Evolutionary conservation across 1,140 invertebrate species (phyloP), one percentile per base, ranked within the genome.

Genomic region (Oscheius sp.): DNA sequence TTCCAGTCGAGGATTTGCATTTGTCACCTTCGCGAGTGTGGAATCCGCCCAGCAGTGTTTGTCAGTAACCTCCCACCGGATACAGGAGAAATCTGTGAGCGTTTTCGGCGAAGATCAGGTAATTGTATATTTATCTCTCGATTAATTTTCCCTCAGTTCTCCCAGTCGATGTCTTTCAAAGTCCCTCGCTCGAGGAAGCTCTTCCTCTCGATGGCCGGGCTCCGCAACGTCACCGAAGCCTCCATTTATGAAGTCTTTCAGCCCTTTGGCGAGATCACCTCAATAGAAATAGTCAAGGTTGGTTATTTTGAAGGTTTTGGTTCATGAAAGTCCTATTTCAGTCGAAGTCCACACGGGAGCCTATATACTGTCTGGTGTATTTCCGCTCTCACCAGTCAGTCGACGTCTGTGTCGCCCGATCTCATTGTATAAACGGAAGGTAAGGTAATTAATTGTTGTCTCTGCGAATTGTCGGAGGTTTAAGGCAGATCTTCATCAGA

Each of bases 251-350:
- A 36, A 3, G 20, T 35, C 34, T 72, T 72, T 36, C 31, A 20
- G 3, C 35, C 72, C 7, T 72, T 46, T 72, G 64, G 69, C 3
- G 35, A 71, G n/a, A 31, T 72, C 15, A 3, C 36, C 23, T 36
- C 32, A 35, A 38, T 65, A 4, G 63, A 62, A 62, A 29, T 62
- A 31, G 28, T 31, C 28, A 7, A 23, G 7, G 49, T 55, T 13
- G 7, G 49, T 55, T 55, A 42, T 42, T 42, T 42, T 42, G 38
- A 7, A n/a, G n/a, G 7, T n/a, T 42, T n/a, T n/a, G 38, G 38
- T n/a, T 42, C 7, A 10, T 42, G 7, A 42, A n/a, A 7, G 38
- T 10, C 7, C 7, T 10, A 42, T 42, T 42, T 10, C 38, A 42
- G 38, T 7, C 7, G n/a, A 42, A 42, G 7, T 7, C 7, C 7